Base-by-base conservation (phyloP, 1,140 invertebrate species). In the Zaprionus capensis region DNA sequence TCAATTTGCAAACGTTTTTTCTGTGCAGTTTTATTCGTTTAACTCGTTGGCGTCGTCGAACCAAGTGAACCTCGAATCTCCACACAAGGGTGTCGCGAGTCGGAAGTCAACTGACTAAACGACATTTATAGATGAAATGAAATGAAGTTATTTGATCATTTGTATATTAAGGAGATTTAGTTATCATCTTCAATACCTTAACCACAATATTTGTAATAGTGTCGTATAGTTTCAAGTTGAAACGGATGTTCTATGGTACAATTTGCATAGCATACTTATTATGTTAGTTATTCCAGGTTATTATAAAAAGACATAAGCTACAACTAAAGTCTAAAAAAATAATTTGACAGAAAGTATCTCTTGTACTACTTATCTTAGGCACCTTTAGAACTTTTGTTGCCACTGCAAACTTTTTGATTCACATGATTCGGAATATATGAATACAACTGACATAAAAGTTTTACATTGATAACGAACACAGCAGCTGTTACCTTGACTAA, bases 381-480 rank as follows among this genome's bases (percentile, higher is more conserved):
- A 49, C n/a, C 24, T 12, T 59, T 55, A 36, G 22, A 63, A 44
- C 22, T 69, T 53, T 51, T 22, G n/a, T 12, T 38, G 28, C 28
- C 7, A 51, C 17, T 41, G 22, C 38, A 55, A 34, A 34, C 12
- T 26, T 76, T 22, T 26, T 26, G 17, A 41, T 20, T 20, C 24
- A 41, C 51, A 55, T 22, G 55, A 41, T 31, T 26, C 12, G 11
- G 15, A 41, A 31, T 53, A 38, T 22, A 17, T 14, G 15, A 44
- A 24, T 78, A 71, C 75, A 85, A 82, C 59, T 79, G 66, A 73
- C 81, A 75, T 78, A 73, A 82, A 86, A 87, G 80, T 86, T 82
- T 80, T 80, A 82, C 71, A 64, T 64, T 46, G 76, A 64, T 62
- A 53, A 51, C 56, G 20, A 62, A 64, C 61, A 53, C 38, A 44